Base-by-base conservation (phyloP, 2,797 vertebrate species). In the Lepilemur ruficaudatus region DNA sequence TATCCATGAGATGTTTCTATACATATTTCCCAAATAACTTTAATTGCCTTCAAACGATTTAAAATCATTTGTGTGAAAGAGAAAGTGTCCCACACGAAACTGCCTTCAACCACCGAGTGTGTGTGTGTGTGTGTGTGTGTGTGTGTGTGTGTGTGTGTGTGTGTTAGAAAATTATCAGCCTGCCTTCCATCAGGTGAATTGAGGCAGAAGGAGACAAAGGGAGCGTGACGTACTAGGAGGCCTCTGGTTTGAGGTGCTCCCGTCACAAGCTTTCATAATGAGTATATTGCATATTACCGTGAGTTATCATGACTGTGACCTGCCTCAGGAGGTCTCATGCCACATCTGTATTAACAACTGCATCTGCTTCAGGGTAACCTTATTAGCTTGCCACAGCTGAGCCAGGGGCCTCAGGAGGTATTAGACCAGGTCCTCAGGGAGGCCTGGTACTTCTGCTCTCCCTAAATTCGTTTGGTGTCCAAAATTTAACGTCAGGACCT, bases 311-410 rank as follows among this genome's bases (percentile, higher is more conserved):
- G 98, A 97, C 98, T 98, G 98, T 98, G 98, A 98, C 98, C 98
- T 98, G 98, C 98, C 98, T 98, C 98, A n/a, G 98, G 98, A 98
- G 98, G 98, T 98, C 98, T 98, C 98, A 98, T 98, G 98, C 98
- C 98, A 99, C 98, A 98, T 98, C 98, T 99, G 98, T 98, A 99
- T 98, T 99, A 99, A 99, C 98, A 98, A 98, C 98, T 98, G 98
- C 98, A 98, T 99, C 98, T 99, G 98, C 98, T 99, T 98, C 98
- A 95, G 98, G 98, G 98, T 98, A 98, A 98, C 98, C 98, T 99
- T 99, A 98, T 99, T 99, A 99, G 98, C 98, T 99, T 97, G 95
- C 98, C 98, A 95, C 98, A 99, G 98, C 98, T 99, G 98, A 99
- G 98, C 98, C 98, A 98, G 98, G 94, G 97, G 98, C 98, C 98